These are phyloP conservation scores for Peromyscus polionotus DNA, from an alignment of 2,113 vertebrate species.

Conservation along the genomic window DNA sequence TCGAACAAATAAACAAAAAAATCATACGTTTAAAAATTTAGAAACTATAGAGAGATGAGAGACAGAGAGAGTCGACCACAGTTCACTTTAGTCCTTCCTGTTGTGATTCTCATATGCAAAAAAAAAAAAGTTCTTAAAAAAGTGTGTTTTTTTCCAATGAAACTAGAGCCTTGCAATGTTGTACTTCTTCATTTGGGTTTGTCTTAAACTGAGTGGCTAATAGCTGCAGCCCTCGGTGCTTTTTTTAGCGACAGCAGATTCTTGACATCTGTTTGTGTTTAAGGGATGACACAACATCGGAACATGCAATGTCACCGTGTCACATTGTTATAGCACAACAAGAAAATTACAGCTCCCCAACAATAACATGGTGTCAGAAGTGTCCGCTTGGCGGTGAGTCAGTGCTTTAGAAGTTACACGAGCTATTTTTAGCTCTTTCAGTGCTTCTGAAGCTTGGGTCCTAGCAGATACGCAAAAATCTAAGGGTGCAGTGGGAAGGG, in stretches of 20 bases:
- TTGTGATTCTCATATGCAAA: slow-evolving; percentile 69
- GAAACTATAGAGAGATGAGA: background rate
- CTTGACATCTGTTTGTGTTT: slow-evolving; percentile 74
- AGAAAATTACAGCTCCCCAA: slow-evolving; percentile 78
- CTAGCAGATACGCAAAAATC: background rate
- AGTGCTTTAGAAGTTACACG: slow-evolving; percentile 66
- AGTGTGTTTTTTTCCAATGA: slow-evolving; percentile 29
- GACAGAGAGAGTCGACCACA: background rate
- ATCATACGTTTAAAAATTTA: slow-evolving; percentile 17
- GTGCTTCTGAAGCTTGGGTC: slow-evolving; percentile 48
- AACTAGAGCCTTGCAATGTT: slow-evolving; percentile 48
- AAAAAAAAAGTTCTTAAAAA: background rate
- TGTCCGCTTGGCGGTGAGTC: slow-evolving; percentile 77
- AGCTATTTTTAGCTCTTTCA: slow-evolving; percentile 76
- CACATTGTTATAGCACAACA: slow-evolving; percentile 78
- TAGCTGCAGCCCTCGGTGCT: slow-evolving; percentile 53
- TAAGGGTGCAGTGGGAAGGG: background rate
- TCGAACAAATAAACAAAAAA: background rate
- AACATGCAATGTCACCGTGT: slow-evolving; percentile 72
- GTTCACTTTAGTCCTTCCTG: background rate
- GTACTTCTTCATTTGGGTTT: slow-evolving; percentile 27
- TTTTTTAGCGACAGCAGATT: slow-evolving; percentile 60
- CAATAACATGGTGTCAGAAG: slow-evolving; percentile 76
- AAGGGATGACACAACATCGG: slow-evolving; percentile 74
- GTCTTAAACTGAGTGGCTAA: slow-evolving; percentile 46